Evolutionary conservation across 2,113 vertebrate genomes (phyloP), one percentile per base, ranked within the genome.

Genomic region (chimpanzee (Pan troglodytes)): DNA sequence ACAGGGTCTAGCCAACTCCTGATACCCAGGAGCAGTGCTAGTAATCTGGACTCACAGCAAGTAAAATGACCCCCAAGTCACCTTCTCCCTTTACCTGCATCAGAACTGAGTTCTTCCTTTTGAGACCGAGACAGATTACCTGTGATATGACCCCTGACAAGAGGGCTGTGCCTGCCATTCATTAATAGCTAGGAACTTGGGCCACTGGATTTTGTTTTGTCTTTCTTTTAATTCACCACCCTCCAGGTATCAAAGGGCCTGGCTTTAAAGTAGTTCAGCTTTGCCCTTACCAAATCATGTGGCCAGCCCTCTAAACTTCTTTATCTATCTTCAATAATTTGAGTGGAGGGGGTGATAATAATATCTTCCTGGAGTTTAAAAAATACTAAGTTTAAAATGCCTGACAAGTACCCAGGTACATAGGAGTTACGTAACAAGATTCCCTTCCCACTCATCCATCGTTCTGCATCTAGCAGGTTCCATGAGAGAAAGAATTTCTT

Each of bases 311-410:
- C 64, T 81, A 38, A 75, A 68, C 18, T 90, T 45, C 40, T 79
- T 95, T 94, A 55, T 90, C 12, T 59, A 59, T 82, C 35, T 88
- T 55, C 67, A 72, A 64, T 88, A 40, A 80, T 79, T 90, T 59
- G 55, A 73, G 6, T 52, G 59, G 11, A 88, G 20, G 32, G 9
- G 3, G 6, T 79, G 16, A 70, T 48, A 57, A 38, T 81, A 50
- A 88, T 61, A 84, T 55, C 43, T 43, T 18, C 81, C 73, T n/a
- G 12, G 82, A 83, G 55, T 76, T 88, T 81, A 86, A 35, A 72
- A 89, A 64, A 48, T 61, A 80, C 43, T 64, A 82, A 86, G 45
- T 91, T 95, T 75, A 76, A 94, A 91, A 80, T 68, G 11, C 40
- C 23, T 64, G 35, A 72, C 38, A 55, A 52, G 38, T 61, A 20